A percentile compares a stretch with the other conserved stretches of the same genome.
phyloP scores from a whole-genome alignment of 2,113 vertebrate genomes.

The Tragulus kanchil region DNA sequence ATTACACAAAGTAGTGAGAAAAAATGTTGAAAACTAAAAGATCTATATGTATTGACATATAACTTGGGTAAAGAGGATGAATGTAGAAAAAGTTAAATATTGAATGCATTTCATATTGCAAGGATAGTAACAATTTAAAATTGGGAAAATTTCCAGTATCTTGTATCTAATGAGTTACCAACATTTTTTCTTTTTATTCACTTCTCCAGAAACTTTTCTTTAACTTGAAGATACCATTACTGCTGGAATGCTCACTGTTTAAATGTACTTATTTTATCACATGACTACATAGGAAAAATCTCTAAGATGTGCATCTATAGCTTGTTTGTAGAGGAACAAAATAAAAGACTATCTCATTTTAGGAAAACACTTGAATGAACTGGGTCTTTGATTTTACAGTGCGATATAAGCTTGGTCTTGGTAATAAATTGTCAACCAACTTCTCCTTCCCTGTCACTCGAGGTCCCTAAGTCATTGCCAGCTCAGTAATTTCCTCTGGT shows the following conservation, averaged over 20 bases:
- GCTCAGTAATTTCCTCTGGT: slow-evolving; percentile 64
- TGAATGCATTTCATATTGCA: background rate
- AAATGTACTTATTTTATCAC: slow-evolving; percentile 18
- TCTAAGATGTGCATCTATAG: slow-evolving; percentile 21
- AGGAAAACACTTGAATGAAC: slow-evolving; percentile 14
- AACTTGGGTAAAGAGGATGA: background rate
- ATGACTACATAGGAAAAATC: background rate
- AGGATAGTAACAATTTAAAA: slow-evolving; percentile 39
- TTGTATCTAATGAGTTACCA: background rate
- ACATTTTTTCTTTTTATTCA: background rate
- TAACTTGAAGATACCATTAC: background rate
- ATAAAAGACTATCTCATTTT: background rate
- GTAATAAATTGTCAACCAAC: background rate
- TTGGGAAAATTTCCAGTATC: slow-evolving; percentile 8
- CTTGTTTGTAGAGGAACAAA: slow-evolving; percentile 13
- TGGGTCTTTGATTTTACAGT: background rate
- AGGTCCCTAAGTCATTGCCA: background rate
- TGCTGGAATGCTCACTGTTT: background rate
- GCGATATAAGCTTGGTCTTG: background rate
- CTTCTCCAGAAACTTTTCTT: slow-evolving; percentile 3
- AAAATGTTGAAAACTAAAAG: slow-evolving; percentile 12
- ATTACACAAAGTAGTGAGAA: background rate
- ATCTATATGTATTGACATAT: slow-evolving; percentile 23
- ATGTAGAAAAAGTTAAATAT: background rate
- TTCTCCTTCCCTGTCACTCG: background rate